Conservation (phyloP, 1,140 invertebrate species). For the Ditylenchus dipsaci region DNA sequence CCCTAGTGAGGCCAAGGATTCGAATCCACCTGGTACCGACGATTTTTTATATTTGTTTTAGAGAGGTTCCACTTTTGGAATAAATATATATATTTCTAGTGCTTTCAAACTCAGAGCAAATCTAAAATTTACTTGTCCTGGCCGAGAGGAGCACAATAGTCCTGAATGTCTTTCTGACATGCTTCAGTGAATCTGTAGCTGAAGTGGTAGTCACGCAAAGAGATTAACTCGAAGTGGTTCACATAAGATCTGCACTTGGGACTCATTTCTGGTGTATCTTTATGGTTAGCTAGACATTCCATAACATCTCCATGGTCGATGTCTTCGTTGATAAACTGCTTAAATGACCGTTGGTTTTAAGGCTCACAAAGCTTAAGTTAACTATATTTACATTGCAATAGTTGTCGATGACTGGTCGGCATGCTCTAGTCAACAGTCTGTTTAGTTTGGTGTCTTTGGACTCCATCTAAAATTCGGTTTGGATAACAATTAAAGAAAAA, state of each 20-base stretch:
- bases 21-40: too few species aligned
- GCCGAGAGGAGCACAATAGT: conserved; percentile 67
- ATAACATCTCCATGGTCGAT: conserved; percentile 71
- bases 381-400: conserved; percentile 69
- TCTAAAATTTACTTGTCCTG: conserved; percentile 56
- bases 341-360: conserved; percentile 1
- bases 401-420: conserved; percentile 74
- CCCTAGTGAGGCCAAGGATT: too few species aligned
- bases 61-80: too few species aligned
- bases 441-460: conserved; percentile 60
- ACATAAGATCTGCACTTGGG: conserved; percentile 84
- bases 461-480: conserved; percentile 23
- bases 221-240: conserved; percentile 78
- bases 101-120: too few species aligned
- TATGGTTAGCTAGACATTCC: conserved; percentile 86
- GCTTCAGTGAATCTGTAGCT: conserved; percentile 90
- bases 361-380: neutral
- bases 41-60: too few species aligned
- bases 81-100: too few species aligned
- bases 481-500: too few species aligned
- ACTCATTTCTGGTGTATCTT: conserved; percentile 73
- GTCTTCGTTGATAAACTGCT: conserved; percentile 69
- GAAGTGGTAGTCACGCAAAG: conserved; percentile 87
- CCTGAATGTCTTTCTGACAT: conserved; percentile 76
- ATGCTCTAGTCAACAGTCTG: conserved; percentile 73